Evolutionary conservation across 2,888 invertebrate genomes (phyloP).

Genomic region (Drosophila helvetica): DNA sequence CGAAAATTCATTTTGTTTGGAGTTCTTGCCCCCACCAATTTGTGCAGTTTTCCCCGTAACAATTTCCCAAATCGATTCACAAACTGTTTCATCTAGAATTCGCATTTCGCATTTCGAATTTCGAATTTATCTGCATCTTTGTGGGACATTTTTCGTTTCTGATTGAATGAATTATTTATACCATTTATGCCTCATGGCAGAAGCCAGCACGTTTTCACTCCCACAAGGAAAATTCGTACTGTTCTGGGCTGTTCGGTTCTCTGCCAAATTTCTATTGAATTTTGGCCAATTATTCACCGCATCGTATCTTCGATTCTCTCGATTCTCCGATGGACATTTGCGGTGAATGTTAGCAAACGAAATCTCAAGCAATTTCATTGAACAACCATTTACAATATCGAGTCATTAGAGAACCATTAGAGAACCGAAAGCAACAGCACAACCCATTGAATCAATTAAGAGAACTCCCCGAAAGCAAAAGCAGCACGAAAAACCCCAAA

Average conservation of each 20-base stretch:
- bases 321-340: neutral
- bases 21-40: conserved; percentile 6
- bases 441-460: conserved; percentile 39
- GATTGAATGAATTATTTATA: conserved; percentile 6
- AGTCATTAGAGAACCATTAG: conserved; percentile 2
- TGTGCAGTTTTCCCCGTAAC: neutral
- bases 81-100: conserved; percentile 14
- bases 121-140: neutral
- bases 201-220: conserved; percentile 8
- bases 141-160: conserved; percentile 5
- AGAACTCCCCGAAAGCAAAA: conserved; percentile 7
- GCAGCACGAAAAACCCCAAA: no score
- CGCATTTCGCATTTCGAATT: no score
- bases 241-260: neutral
- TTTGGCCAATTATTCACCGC: neutral
- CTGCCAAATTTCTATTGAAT: neutral
- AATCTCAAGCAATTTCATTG: conserved; percentile 26
- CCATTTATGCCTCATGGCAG: conserved; percentile 7
- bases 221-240: neutral
- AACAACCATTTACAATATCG: conserved; percentile 24
- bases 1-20: conserved; percentile 1
- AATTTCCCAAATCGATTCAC: neutral
- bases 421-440: neutral
- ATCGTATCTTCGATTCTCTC: neutral
- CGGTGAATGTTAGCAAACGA: no score